phyloP scores from a whole-genome alignment of 2,888 invertebrate species.

The Aphelenchoides bicaudatus region DNA sequence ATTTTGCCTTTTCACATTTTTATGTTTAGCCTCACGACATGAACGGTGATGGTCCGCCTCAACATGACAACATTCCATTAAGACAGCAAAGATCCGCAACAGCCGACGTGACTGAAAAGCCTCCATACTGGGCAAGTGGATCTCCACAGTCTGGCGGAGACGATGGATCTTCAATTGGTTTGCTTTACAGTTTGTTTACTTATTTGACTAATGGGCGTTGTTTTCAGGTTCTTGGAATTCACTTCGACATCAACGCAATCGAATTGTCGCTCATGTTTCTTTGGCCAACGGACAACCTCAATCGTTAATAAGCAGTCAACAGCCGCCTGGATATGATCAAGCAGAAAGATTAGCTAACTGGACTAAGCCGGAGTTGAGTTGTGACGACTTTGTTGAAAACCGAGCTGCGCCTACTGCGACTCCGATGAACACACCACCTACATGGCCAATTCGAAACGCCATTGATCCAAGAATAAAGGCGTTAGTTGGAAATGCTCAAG shows the following conservation, averaged over 20 bases:
- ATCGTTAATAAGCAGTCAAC: slow-evolving; percentile 6
- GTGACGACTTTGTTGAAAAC: slow-evolving; percentile 26
- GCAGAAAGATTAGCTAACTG: slow-evolving; percentile 38
- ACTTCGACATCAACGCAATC: slow-evolving; percentile 10
- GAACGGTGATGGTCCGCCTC: slow-evolving; percentile 10
- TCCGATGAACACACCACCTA: not conserved
- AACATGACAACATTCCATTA: slow-evolving; percentile 13
- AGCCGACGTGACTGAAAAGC: not conserved
- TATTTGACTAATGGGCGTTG: no score
- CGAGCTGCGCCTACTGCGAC: slow-evolving; percentile 8
- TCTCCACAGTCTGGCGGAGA: slow-evolving; percentile 9
- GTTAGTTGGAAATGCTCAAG: not conserved
- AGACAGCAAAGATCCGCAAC: slow-evolving; percentile 3
- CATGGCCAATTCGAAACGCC: not conserved
- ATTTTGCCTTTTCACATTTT: not conserved
- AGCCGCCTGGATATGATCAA: slow-evolving; percentile 26
- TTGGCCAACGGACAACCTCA: slow-evolving; percentile 22
- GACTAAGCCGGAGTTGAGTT: slow-evolving; percentile 32
- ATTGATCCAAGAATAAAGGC: no score
- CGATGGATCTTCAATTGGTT: slow-evolving; percentile 13
- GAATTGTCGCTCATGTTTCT: slow-evolving; percentile 13
- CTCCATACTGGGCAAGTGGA: slow-evolving; percentile 5
- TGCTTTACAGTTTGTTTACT: no score
- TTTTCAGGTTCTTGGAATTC: slow-evolving; percentile 22
- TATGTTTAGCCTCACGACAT: slow-evolving; percentile 14